Base-by-base conservation (phyloP, 2,113 vertebrate genomes). In the Protomyctophum bolini region DNA sequence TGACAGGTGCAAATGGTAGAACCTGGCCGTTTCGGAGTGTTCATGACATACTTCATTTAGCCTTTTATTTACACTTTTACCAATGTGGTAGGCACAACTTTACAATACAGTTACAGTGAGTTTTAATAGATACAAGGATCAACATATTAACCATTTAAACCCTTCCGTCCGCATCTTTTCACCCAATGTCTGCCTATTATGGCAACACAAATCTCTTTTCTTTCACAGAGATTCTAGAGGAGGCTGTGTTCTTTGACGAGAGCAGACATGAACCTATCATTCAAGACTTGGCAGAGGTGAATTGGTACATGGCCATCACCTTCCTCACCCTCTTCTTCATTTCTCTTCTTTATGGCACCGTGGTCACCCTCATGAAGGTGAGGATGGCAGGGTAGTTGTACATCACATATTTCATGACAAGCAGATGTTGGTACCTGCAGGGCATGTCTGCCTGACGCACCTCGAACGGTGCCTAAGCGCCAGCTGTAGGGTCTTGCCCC, bases 321-420 rank as follows among this genome's bases (percentile, higher is more conserved):
- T 91, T 93, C 68, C 72, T 92, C 28, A 0, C 72, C 8, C 81
- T 86, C 41, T 92, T 92, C 57, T 57, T 93, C 47, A 54, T 88
- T 41, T 72, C 91, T 47, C 5, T 83, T 4, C 10, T 90, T 58
- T 92, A 89, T 65, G 72, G 87, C 21, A 76, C 84, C 63, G 41
- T 67, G 2, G 77, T 76, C 33, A 92, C 84, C 4, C 10, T 92
- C 3, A 46, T 91, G n/a, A 92, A 92, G 89, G 89, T 92, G 47
- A 87, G 79, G 12, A 58, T 12, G 50, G 55, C 10, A 21, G 21
- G 14, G 7, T 62, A 58, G 59, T 28, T 45, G 10, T 21, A n/a
- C 45, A 14, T 2, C 8, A 50, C 12, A 0, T 45, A 45, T 7
- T 68, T 50, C 6, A 3, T 7, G 46, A 48, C 41, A 10, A 41